Percentiles rank a stretch among this genome's conserved stretches.
Conservation (phyloP, 2,888 invertebrate species). For the Troides helena region DNA sequence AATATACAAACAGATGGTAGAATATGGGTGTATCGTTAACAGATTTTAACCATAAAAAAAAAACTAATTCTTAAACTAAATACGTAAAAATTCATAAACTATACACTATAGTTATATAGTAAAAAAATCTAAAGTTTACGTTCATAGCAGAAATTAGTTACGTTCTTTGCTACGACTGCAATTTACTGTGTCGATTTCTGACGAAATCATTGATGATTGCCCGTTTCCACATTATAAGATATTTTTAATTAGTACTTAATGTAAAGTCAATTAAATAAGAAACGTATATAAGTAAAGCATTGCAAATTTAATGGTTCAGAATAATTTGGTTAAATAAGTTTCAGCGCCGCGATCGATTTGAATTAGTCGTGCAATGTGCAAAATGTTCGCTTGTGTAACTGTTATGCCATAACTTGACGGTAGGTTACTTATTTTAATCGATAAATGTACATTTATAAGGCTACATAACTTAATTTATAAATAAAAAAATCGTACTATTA, state of each 20-base stretch:
- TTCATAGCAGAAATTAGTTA: background rate
- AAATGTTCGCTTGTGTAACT: conserved; percentile 23
- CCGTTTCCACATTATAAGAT: no score
- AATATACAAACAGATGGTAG: no score
- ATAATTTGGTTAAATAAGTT: conserved; percentile 4
- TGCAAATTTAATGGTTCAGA: conserved; percentile 1
- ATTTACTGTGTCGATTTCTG: background rate
- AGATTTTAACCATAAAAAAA: no score
- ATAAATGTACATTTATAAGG: background rate
- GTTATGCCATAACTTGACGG: background rate
- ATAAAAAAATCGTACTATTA: background rate
- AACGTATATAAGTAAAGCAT: conserved; percentile 14
- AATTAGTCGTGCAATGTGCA: conserved; percentile 10
- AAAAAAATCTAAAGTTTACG: background rate
- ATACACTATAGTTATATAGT: background rate
- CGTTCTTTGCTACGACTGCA: background rate
- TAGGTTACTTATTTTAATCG: conserved; percentile 8
- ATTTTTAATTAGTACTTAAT: background rate
- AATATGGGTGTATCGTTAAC: no score
- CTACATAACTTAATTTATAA: background rate
- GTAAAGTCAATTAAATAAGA: conserved; percentile 13
- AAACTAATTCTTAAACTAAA: no score
- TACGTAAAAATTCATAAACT: no score
- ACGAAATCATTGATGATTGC: background rate
- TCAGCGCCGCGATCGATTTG: conserved; percentile 1